phyloP scores from a whole-genome alignment of 2,797 vertebrate species.

The Pempheris klunzingeri region DNA sequence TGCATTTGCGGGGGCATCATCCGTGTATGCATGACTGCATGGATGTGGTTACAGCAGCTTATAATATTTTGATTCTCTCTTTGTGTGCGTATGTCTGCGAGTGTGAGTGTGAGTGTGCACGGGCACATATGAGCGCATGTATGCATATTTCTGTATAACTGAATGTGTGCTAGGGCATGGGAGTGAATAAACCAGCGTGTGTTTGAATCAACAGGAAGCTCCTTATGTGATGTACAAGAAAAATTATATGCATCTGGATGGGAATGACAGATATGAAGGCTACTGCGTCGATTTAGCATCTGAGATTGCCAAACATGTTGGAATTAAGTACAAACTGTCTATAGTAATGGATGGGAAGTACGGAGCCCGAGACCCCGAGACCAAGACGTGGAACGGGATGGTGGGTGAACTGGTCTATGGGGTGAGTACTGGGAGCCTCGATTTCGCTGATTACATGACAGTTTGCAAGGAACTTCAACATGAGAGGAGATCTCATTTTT shows the following conservation, averaged over 20 bases:
- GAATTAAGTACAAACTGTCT: slow-evolving; percentile 99
- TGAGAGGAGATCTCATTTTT: slow-evolving; percentile 87
- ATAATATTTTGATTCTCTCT: slow-evolving; percentile 50
- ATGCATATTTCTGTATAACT: slow-evolving; percentile 72
- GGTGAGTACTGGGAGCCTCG: slow-evolving; percentile 92
- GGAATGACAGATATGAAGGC: slow-evolving; percentile 99
- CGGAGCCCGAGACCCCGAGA: slow-evolving; percentile 98
- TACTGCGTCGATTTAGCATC: slow-evolving; percentile 99
- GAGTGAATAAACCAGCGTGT: slow-evolving; percentile 87
- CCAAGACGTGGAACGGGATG: slow-evolving; percentile 99
- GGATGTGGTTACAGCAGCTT: slow-evolving; percentile 67
- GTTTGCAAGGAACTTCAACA: slow-evolving; percentile 88
- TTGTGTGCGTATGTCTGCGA: slow-evolving; percentile 8
- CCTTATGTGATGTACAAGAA: slow-evolving; percentile 99
- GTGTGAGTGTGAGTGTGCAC: slow-evolving; percentile 38
- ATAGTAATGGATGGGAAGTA: slow-evolving; percentile 99
- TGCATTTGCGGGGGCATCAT: slow-evolving; percentile 78
- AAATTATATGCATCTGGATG: slow-evolving; percentile 98
- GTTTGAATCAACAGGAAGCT: slow-evolving; percentile 97
- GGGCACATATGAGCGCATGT: slow-evolving; percentile 69
- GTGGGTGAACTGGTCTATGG: slow-evolving; percentile 99
- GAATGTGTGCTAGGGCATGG: slow-evolving; percentile 68
- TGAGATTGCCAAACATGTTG: slow-evolving; percentile 99
- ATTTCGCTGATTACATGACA: slow-evolving; percentile 82
- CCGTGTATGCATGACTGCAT: slow-evolving; percentile 78